Evolutionary conservation across 2,113 vertebrate genomes (phyloP), one percentile per base, ranked within the genome.

Genomic region (Rhynchopsitta pachyrhyncha): DNA sequence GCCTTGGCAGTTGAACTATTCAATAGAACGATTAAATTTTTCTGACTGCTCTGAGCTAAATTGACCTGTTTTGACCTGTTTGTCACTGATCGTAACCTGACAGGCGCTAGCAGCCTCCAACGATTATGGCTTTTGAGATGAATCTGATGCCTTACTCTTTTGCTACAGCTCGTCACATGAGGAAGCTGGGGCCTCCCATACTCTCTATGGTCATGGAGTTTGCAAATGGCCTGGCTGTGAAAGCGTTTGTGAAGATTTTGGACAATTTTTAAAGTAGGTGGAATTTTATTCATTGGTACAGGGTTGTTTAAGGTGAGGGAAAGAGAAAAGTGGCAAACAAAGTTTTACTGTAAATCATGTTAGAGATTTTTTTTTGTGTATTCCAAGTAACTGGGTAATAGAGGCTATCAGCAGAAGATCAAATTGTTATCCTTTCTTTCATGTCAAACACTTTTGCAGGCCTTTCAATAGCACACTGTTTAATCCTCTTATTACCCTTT

Each of bases 211-310:
- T 94, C 99, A 99, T 93, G 99, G 99, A 87, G 99, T 99, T 97
- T 99, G 99, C 97, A 99, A 99, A 98, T 99, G 99, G 99, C 99
- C 99, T 75, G 99, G 99, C 98, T 99, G 99, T 96, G 99, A 99
- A 98, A 99, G 98, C 95, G 98, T 99, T 98, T 99, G 99, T 96
- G 99, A 99, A 98, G 99, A 99, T 98, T 99, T 99, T 96, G 99
- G 99, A 98, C 99, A 99, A 97, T 99, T 99, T 98, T 98, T 99
- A 98, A 99, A 99, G 99, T 99, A 99, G 97, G 99, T 98, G 92
- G 74, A 68, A 92, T 92, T 91, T 83, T 57, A 75, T 96, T 96
- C 16, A 2, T 79, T 78, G 52, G 23, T 63, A 69, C 20, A 59
- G 69, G 53, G 50, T 31, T 82, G 52, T 71, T 76, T 81, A n/a